Evolutionary conservation across 2,888 invertebrate species (phyloP).

Genomic region (Gasteruption jaculator): DNA sequence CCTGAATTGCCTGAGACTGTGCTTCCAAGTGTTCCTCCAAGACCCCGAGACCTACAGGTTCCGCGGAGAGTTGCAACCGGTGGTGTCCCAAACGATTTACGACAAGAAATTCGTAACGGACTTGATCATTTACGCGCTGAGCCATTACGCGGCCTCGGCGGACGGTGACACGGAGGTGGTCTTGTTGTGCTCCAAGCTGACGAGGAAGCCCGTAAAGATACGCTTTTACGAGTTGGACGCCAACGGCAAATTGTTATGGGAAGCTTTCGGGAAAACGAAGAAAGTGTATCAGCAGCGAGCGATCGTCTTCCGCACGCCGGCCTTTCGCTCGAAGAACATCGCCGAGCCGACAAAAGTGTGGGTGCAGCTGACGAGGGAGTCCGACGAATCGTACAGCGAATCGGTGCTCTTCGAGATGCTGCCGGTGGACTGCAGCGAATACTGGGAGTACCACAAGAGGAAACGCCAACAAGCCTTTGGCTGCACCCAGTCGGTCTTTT

Average conservation of each 20-base stretch:
- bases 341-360: conserved; percentile 46
- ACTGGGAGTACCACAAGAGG: too few species aligned
- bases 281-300: conserved; percentile 51
- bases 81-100: conserved; percentile 60
- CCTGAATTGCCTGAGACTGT: conserved; percentile 57
- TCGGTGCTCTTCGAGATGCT: conserved; percentile 57
- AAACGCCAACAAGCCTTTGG: too few species aligned
- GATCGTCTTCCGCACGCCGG: conserved; percentile 46
- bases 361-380: conserved; percentile 54
- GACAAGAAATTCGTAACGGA: conserved; percentile 59
- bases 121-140: conserved; percentile 57
- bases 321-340: conserved; percentile 42
- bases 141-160: conserved; percentile 55
- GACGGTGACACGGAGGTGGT: conserved; percentile 59
- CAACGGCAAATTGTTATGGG: conserved; percentile 54
- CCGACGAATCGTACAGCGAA: conserved; percentile 53
- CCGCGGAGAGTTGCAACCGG: conserved; percentile 54
- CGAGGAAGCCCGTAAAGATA: conserved; percentile 62
- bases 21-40: conserved; percentile 61
- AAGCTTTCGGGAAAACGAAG: conserved; percentile 54
- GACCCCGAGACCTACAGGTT: conserved; percentile 52
- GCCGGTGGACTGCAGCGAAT: conserved; percentile 53
- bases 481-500: too few species aligned
- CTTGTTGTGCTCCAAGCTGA: conserved; percentile 57
- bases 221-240: conserved; percentile 56